Base-by-base conservation (phyloP, 2,888 invertebrate genomes). In the Cancer borealis region DNA sequence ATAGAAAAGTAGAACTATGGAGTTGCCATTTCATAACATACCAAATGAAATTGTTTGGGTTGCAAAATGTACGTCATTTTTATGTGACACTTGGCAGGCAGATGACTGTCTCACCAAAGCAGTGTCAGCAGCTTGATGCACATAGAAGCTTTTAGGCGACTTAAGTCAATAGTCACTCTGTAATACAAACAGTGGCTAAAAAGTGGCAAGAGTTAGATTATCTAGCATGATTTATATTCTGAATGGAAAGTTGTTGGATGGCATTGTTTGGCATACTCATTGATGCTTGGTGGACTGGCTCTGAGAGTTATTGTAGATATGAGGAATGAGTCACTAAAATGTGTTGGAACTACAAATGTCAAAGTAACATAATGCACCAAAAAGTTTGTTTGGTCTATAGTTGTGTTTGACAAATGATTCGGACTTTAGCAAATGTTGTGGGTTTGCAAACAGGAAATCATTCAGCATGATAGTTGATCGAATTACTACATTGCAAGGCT, bases 51-150 rank as follows among this genome's bases (percentile, higher is more conserved):
- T 10, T 10, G 26, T 10, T 26, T 73, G 26, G 84, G n/a, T 39
- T 84, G n/a, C 39, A 84, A 84, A 10, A 84, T 39, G 17, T 30
- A 14, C 10, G 14, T 84, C 14, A n/a, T 79, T 26, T 79, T 79
- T 5, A 10, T 79, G 4, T 8, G n/a, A n/a, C 26, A 26, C 10
- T 79, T 84, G 39, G 12, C 14, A 84, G n/a, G 30, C 84, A 39
- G 12, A 84, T 84, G 84, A 12, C 84, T 84, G 12, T 84, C 39
- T 39, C 84, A 39, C 39, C 84, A 84, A 39, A 39, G 39, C 30
- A 84, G 39, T 17, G 30, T 84, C 84, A 84, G 30, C 84, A 84
- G 84, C 84, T 84, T 84, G 30, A 60, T 60, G 10, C n/a, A 79
- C 73, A 26, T 79, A 79, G 26, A 79, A 79, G 26, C 73, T 79